These are phyloP conservation scores for Phalanger gymnotis DNA, from an alignment of 2,797 vertebrate genomes.

Conservation along the genomic window DNA sequence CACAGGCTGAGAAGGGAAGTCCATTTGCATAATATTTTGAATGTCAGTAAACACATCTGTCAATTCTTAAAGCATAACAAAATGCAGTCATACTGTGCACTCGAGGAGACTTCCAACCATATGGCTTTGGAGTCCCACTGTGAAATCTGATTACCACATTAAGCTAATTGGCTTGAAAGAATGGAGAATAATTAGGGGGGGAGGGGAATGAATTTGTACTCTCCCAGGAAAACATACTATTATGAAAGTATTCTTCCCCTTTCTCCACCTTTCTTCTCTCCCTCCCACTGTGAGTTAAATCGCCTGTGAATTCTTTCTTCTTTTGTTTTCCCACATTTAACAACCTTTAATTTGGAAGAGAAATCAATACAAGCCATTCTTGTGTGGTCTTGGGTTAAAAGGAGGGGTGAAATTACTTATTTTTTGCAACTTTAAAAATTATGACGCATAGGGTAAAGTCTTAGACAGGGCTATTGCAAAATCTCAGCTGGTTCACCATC, in stretches of 20 bases:
- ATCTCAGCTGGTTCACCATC: slow-evolving; percentile 67
- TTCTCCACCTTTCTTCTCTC: not conserved
- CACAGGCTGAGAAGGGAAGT: slow-evolving; percentile 11
- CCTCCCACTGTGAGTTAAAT: slow-evolving; percentile 19
- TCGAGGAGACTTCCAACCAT: slow-evolving; percentile 56
- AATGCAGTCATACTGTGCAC: slow-evolving; percentile 35
- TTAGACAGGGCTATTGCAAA: slow-evolving; percentile 69
- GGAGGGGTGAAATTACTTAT: slow-evolving; percentile 77
- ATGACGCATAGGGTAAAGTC: slow-evolving; percentile 79
- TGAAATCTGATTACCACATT: slow-evolving; percentile 63
- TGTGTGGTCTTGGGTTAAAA: slow-evolving; percentile 76
- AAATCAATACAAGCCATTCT: slow-evolving; percentile 84
- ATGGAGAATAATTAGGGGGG: slow-evolving; percentile 63
- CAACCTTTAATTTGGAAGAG: slow-evolving; percentile 85
- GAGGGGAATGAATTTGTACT: slow-evolving; percentile 12
- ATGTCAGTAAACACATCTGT: slow-evolving; percentile 74
- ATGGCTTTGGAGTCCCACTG: slow-evolving; percentile 59
- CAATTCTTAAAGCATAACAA: slow-evolving; percentile 35
- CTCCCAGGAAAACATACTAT: slow-evolving; percentile 1
- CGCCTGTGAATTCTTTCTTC: slow-evolving; percentile 19
- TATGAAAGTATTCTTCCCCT: slow-evolving; percentile 20
- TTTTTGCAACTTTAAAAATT: slow-evolving; percentile 82
- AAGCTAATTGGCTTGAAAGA: slow-evolving; percentile 70
- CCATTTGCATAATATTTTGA: slow-evolving; percentile 65
- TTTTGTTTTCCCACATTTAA: slow-evolving; percentile 80